Evolutionary conservation across 2,888 invertebrate species (phyloP).

Genomic region (Drosophila bunnanda): DNA sequence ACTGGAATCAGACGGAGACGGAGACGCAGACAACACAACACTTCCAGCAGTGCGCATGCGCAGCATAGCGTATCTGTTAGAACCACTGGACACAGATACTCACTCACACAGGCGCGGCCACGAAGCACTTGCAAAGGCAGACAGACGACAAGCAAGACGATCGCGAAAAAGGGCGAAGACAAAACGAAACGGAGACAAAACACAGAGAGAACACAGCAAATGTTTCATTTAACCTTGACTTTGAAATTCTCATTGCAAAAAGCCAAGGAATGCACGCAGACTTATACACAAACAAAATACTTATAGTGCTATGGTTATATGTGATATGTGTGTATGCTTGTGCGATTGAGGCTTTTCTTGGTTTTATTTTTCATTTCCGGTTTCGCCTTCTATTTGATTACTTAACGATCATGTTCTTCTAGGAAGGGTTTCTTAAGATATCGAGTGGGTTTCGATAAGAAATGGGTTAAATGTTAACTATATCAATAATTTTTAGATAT

Average conservation of each 20-base stretch:
- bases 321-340: background rate
- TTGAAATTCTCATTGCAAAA: conserved; percentile 78
- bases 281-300: conserved; percentile 8
- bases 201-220: conserved; percentile 57
- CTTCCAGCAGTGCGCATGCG: conserved; percentile 62
- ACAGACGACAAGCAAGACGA: conserved; percentile 30
- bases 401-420: background rate
- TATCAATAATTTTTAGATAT: background rate
- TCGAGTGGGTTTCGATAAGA: background rate
- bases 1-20: conserved; percentile 27
- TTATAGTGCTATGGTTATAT: conserved; percentile 5
- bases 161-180: conserved; percentile 28
- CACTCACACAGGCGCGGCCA: conserved; percentile 11
- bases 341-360: conserved; percentile 24
- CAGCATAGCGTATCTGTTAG: conserved; percentile 70
- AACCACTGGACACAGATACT: conserved; percentile 48
- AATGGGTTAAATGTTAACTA: background rate
- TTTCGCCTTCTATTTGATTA: conserved; percentile 11
- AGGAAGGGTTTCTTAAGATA: background rate
- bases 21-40: conserved; percentile 35
- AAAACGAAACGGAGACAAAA: conserved; percentile 55
- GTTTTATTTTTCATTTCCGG: conserved; percentile 33
- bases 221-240: conserved; percentile 81
- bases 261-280: conserved; percentile 37
- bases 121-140: conserved; percentile 62